Evolutionary conservation across 2,797 vertebrate species (phyloP).

Genomic region (Otus scops): DNA sequence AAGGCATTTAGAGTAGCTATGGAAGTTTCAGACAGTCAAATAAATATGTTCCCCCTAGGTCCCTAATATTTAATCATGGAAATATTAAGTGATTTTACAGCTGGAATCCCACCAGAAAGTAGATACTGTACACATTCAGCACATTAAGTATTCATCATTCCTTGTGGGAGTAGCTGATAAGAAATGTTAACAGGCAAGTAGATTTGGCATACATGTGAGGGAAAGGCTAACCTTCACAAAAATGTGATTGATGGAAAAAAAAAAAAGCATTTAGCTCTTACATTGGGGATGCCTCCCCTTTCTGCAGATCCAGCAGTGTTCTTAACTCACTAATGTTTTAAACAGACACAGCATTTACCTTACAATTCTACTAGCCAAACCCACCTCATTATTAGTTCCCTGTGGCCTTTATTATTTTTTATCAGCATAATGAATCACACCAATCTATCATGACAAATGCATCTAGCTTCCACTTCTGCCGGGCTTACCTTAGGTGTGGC

Average conservation of each 20-base stretch:
- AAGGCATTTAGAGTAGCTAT: not conserved
- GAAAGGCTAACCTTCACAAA: conserved; percentile 7
- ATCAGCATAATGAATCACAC: not conserved
- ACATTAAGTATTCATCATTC: conserved; percentile 5
- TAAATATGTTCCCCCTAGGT: not conserved
- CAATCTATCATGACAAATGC: not conserved
- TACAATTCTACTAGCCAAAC: not conserved
- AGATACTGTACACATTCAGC: conserved; percentile 15
- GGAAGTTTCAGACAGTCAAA: conserved; percentile 4
- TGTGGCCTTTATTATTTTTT: not conserved
- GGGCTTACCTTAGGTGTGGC: not conserved
- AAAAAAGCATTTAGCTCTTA: not conserved
- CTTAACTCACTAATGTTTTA: not conserved
- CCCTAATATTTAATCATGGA: conserved; percentile 28
- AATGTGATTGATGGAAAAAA: not conserved
- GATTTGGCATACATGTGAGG: not conserved
- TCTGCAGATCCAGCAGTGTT: not conserved
- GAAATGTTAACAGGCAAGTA: not conserved
- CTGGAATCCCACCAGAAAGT: conserved; percentile 3
- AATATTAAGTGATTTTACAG: conserved; percentile 56
- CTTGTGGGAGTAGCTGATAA: conserved; percentile 31
- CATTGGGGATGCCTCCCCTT: not conserved
- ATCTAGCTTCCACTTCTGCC: not conserved
- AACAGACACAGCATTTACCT: not conserved
- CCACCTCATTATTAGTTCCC: not conserved